A percentile compares a stretch with the other conserved stretches of the same genome.
Conservation (phyloP, 2,797 vertebrate species). For the Acanthurus lineatus region DNA sequence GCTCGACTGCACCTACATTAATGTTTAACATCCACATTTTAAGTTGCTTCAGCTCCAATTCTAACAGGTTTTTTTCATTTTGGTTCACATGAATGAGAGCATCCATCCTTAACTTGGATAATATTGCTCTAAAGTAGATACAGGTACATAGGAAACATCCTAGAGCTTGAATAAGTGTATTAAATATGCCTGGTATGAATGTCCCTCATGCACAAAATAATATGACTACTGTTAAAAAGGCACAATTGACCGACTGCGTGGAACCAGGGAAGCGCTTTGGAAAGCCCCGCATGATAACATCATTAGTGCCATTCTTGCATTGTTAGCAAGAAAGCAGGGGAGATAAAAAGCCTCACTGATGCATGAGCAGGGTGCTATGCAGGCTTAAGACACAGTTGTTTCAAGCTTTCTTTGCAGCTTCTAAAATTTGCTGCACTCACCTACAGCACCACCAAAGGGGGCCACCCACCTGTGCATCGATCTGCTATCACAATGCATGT, state of each 20-base stretch:
- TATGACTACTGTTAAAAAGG: background rate
- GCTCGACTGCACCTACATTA: constrained; percentile 17
- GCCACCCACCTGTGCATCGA: background rate
- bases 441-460: background rate
- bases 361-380: background rate
- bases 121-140: background rate
- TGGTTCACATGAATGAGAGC: background rate
- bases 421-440: background rate
- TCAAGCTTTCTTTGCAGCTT: background rate
- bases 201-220: background rate
- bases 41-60: background rate
- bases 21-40: background rate
- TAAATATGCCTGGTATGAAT: constrained; percentile 1
- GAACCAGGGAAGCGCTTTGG: background rate
- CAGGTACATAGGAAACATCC: background rate
- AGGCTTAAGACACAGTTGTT: background rate
- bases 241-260: background rate
- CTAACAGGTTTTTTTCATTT: background rate
- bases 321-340: background rate
- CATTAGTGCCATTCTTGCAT: background rate
- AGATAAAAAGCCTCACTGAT: background rate
- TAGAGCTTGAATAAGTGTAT: background rate
- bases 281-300: constrained; percentile 9
- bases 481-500: background rate
- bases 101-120: background rate